Conservation (phyloP, 2,113 vertebrate genomes). For the Phalacrocorax brasilianus region DNA sequence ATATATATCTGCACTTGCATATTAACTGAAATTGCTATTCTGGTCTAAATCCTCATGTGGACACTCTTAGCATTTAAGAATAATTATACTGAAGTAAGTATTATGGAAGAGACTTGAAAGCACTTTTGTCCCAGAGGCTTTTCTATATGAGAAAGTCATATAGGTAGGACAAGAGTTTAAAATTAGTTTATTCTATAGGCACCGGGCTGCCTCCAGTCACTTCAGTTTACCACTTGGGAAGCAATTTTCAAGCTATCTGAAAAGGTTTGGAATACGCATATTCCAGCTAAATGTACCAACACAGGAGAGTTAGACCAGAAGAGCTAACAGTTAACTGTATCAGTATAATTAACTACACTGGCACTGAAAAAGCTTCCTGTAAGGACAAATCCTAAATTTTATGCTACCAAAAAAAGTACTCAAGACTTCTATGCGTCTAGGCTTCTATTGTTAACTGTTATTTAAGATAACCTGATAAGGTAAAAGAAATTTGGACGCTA, state of each 20-base stretch:
- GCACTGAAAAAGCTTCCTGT: neutral
- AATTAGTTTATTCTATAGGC: constrained; percentile 3
- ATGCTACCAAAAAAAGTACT: neutral
- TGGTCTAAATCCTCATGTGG: neutral
- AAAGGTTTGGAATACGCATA: neutral
- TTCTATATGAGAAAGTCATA: neutral
- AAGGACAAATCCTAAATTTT: neutral
- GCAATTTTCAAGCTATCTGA: neutral
- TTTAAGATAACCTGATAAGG: neutral
- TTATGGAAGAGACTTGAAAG: neutral
- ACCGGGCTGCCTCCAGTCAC: neutral
- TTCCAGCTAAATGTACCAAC: neutral
- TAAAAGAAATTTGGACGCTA: neutral
- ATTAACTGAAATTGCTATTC: neutral
- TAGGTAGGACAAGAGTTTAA: neutral
- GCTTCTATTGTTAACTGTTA: neutral
- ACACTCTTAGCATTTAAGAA: neutral
- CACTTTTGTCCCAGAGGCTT: neutral
- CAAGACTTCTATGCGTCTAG: neutral
- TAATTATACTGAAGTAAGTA: constrained; percentile 30
- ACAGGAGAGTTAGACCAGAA: neutral
- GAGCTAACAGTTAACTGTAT: neutral
- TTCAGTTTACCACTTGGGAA: constrained; percentile 1
- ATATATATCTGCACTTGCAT: neutral
- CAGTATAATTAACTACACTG: neutral